Evolutionary conservation across 2,797 vertebrate species (phyloP).

Genomic region (Pangasius macronema): DNA sequence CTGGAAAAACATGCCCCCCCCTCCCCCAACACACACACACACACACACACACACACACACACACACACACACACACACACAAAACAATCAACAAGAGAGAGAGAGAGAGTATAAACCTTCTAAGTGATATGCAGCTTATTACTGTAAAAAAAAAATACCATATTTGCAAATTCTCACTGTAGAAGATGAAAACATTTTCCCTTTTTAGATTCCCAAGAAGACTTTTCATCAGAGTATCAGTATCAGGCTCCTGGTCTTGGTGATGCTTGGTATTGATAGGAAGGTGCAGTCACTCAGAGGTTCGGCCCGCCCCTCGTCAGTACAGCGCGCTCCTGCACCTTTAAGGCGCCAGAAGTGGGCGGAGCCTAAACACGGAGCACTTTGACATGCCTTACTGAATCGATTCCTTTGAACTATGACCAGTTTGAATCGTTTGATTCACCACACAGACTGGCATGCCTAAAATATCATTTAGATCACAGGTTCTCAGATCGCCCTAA

Average conservation of each 20-base stretch:
- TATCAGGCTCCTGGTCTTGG: neutral
- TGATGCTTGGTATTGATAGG: neutral
- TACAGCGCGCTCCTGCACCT: slow-evolving; percentile 62
- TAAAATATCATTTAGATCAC: neutral
- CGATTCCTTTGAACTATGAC: slow-evolving; percentile 23
- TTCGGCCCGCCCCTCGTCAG: neutral
- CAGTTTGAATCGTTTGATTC: neutral
- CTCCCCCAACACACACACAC: neutral
- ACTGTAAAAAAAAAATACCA: neutral
- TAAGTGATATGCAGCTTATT: neutral
- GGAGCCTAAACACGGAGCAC: slow-evolving; percentile 57
- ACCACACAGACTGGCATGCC: neutral
- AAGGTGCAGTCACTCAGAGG: neutral
- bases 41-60: neutral
- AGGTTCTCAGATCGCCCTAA: neutral
- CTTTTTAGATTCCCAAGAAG: neutral
- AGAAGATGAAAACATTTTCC: neutral
- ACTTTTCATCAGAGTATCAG: neutral
- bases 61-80: neutral
- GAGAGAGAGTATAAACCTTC: neutral
- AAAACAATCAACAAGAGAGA: neutral
- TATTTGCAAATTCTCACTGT: neutral
- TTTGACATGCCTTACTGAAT: neutral
- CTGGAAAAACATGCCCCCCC: neutral
- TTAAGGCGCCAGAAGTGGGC: slow-evolving; percentile 69